Base-by-base conservation (phyloP, 1,140 invertebrate species). In the Zaprionus capensis region DNA sequence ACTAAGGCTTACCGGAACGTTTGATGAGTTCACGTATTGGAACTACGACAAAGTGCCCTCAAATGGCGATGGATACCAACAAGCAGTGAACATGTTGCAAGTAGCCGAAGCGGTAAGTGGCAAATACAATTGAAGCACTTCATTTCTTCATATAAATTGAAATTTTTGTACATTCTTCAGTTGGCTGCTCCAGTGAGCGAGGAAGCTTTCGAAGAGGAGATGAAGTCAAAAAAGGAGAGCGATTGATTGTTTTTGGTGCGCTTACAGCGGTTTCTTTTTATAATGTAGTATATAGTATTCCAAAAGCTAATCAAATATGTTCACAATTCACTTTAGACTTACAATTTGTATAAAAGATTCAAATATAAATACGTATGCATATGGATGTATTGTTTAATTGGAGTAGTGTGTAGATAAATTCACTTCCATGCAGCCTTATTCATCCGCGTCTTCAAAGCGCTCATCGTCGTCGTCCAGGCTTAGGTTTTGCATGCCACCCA, bases 1-100 rank as follows among this genome's bases (percentile, higher is more conserved):
- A 80, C 93, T 96, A 7, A 94, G 94, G 71, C 91, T 94, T 0
- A 94, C 93, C 0, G 93, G 95, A 22, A 94, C 80, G 15, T 97
- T 97, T 92, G 91, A 94, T 15, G 85, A 94, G 6, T 94, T 97
- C 46, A 95, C 94, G 1, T 96, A 95, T 85, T 97, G 96, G 96
- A 97, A 97, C 91, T 96, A 96, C 92, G 96, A 97, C 81, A 96
- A 94, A 92, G 88, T 94, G 11, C 95, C 96, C 46, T 95, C 94
- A 4, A 94, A 94, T 73, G 95, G 95, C 80, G 96, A 97, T 93
- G 87, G 93, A 12, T 93, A 96, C 67, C 76, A 93, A 12, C 94
- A 95, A 79, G 95, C 95, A 6, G 71, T 97, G n/a, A 94, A 96
- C 70, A 96, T 96, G 95, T 93, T 96, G 11, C 94, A 95, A 72